Conservation (phyloP, 2,113 vertebrate genomes). For the Paratilapia polleni region DNA sequence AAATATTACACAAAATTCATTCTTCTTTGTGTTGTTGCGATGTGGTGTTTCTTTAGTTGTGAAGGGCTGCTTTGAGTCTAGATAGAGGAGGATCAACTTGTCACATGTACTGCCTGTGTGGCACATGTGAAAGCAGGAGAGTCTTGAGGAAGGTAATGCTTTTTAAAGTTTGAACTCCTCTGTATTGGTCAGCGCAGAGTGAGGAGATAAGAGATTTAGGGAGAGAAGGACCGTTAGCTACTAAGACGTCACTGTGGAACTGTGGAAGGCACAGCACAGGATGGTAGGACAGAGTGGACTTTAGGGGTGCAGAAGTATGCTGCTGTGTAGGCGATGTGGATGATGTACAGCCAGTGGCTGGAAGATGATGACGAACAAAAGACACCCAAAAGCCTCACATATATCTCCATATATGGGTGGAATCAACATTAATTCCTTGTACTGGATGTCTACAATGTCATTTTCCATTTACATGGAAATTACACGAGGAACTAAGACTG, state of each 20-base stretch:
- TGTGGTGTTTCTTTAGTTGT: constrained; percentile 43
- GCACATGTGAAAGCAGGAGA: constrained; percentile 20
- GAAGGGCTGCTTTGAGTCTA: constrained; percentile 53
- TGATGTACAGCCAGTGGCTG: constrained; percentile 50
- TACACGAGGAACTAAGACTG: constrained; percentile 66
- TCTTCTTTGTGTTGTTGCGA: constrained; percentile 40
- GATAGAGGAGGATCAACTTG: constrained; percentile 20
- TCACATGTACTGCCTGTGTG: neutral
- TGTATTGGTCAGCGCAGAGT: constrained; percentile 2
- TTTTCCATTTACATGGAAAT: constrained; percentile 45
- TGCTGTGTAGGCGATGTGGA: constrained; percentile 67
- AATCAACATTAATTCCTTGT: neutral
- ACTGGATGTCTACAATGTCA: constrained; percentile 30
- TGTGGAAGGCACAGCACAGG: constrained; percentile 22
- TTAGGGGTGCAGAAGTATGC: constrained; percentile 55
- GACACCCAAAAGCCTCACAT: constrained; percentile 50
- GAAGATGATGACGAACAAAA: constrained; percentile 46
- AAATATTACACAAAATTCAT: constrained; percentile 37
- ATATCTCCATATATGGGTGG: constrained; percentile 15
- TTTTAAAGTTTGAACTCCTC: constrained; percentile 6
- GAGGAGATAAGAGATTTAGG: neutral
- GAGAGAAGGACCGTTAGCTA: constrained; percentile 11
- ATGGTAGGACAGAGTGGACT: constrained; percentile 24
- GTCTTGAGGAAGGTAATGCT: constrained; percentile 8
- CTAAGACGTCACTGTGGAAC: constrained; percentile 34